Evolutionary conservation across 2,888 invertebrate species (phyloP), one percentile per base, ranked within the genome.

Genomic region (Creontiades dilutus): DNA sequence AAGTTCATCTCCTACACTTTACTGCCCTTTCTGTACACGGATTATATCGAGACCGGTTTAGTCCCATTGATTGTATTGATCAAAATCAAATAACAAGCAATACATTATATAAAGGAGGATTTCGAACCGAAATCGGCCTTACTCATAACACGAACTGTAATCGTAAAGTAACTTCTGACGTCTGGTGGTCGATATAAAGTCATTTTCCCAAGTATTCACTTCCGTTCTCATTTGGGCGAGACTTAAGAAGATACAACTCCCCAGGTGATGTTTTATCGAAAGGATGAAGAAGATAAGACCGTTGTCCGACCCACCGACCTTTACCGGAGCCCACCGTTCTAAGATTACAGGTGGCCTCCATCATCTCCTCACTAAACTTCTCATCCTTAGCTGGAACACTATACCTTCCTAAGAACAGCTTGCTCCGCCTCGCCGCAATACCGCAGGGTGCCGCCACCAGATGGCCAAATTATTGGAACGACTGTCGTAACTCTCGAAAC

Each of bases 221-320:
- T 37, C 37, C 37, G 37, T 37, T 7, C 37, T 37, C 37, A 37
- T 37, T 37, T 37, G 37, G 37, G 37, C 3, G 37, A 37, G 37
- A 37, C 2, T 37, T 7, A 37, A 4, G 37, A 37, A 2, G 37
- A 37, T 37, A 37, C 2, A n/a, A 57, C 57, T 0, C 57, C 23
- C 68, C 23, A 68, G 68, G 68, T 68, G 68, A 68, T 68, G 19
- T 68, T 68, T 68, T 12, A 68, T 68, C 68, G 11, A 27, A 27
- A 23, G 68, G 27, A 23, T 13, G 27, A 27, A 19, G 19, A 27
- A 23, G 68, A 57, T 57, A 7, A 13, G 52, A 23, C 19, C 68
- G 68, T 23, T 68, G 68, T 68, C 23, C 68, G 23, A 68, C 68
- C 68, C 68, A 68, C 68, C 68, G 68, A 68, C 68, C 68, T 68